Base-by-base conservation (phyloP, 2,888 invertebrate genomes). In the Tubulanus polymorphus region DNA sequence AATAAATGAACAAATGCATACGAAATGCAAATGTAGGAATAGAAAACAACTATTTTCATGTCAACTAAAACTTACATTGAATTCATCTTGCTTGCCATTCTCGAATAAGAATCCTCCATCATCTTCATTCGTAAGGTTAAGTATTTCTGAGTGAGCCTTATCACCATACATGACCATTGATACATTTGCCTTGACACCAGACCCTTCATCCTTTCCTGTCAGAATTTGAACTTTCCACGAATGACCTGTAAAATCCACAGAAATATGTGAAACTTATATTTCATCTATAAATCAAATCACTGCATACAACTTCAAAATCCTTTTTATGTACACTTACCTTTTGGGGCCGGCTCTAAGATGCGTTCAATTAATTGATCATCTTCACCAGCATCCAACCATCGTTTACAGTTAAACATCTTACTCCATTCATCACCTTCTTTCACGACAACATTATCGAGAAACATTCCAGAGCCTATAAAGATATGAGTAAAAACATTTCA, bases 381-480 rank as follows among this genome's bases (percentile, higher is more conserved):
- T 32, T 67, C 52, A 49, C 59, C 63, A 15, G 61, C 50, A 37
- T 64, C 60, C 12, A 64, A 50, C 59, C 62, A 66, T 41, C 60
- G 59, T 29, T 12, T 48, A 48, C 48, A 75, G 35, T 73, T 56
- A 54, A 64, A 65, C 52, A 64, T 63, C 37, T 55, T 30, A 45
- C 57, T 48, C 23, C 63, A 56, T 15, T 56, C 52, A 1, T 35
- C 63, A 6, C 62, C 56, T 27, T 65, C 65, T 59, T 62, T 65
- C 37, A 73, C 59, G 20, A 65, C 51, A 15, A 73, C 63, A 57
- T 64, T 66, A n/a, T 71, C 67, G 50, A 69, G 61, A 56, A 63
- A 64, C 73, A 72, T 72, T 37, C 69, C 72, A 30, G 72, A 64
- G 12, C 68, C n/a, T n/a, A n/a, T n/a, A n/a, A n/a, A n/a, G n/a